phyloP scores from a whole-genome alignment of 2,113 vertebrate genomes.

The Engystomops pustulosus region DNA sequence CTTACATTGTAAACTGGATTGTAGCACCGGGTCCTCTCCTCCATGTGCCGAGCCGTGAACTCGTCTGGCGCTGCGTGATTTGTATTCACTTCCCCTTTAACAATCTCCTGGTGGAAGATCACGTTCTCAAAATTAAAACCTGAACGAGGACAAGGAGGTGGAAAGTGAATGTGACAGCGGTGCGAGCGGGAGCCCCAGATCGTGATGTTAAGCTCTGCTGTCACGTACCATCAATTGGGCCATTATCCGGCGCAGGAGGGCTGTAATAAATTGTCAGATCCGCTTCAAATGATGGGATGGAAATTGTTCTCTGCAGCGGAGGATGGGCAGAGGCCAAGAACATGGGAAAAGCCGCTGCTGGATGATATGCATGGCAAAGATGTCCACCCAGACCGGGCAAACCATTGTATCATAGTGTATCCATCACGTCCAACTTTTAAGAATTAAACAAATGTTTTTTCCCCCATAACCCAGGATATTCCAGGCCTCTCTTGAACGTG shows the following conservation, averaged over 20 bases:
- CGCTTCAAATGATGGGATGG: slow-evolving; percentile 75
- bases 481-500: too few relatives aligned
- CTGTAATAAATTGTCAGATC: slow-evolving; percentile 77
- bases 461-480: too few relatives aligned
- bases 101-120: slow-evolving; percentile 61
- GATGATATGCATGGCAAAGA: background rate
- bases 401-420: background rate
- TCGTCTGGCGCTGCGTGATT: slow-evolving; percentile 53
- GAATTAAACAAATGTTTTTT: background rate
- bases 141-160: slow-evolving; percentile 65
- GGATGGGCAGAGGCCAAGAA: slow-evolving; percentile 47
- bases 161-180: slow-evolving; percentile 72
- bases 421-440: too few relatives aligned
- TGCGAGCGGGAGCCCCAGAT: slow-evolving; percentile 64
- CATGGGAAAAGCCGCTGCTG: background rate
- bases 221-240: slow-evolving; percentile 73
- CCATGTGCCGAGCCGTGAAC: background rate
- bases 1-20: background rate
- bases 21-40: background rate
- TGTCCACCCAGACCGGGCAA: background rate
- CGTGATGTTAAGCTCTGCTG: slow-evolving; percentile 75
- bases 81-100: slow-evolving; percentile 62
- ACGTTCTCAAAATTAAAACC: slow-evolving; percentile 69
- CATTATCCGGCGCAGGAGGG: slow-evolving; percentile 73
- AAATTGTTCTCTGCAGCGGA: slow-evolving; percentile 69